Evolutionary conservation across 1,140 invertebrate genomes (phyloP), one percentile per base, ranked within the genome.

Genomic region (Araneus ventricosus): DNA sequence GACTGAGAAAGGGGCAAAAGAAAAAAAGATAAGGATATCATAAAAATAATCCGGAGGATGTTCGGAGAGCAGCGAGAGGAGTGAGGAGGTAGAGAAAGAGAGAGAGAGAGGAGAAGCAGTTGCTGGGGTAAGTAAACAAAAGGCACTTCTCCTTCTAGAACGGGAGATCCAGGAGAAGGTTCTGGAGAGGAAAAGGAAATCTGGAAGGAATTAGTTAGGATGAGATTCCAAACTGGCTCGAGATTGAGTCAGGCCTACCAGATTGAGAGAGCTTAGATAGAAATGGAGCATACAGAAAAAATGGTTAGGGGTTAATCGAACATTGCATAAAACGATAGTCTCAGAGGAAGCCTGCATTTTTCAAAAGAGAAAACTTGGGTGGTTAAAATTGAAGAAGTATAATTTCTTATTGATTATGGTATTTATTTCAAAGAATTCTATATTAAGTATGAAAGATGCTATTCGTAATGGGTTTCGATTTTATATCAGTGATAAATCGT

Each of bases 151-250:
- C 37, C 70, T 80, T 27, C 45, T 14, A 37, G 70, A 61, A 45
- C 45, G 75, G 39, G 57, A 79, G 52, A 59, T 30, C 34, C 59
- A 30, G 24, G 24, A 63, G 52, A 75, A 90, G 70, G 67, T 75
- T 75, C 70, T 75, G 34, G 70, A 75, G 67, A 34, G 41, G 61
- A 88, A 61, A 67, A 88, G 59, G 67, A 89, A 82, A 57, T 82
- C 75, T 63, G 34, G 88, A 90, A 90, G 89, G 89, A 90, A 90
- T 89, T 89, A 89, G 88, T 90, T 90, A 82, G 89, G 70, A 90
- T 90, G 79, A 90, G 89, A 90, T 82, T 90, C 89, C 89, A 90
- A 90, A 90, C 89, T 90, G 89, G 79, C 75, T 90, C 89, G 52
- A 90, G 89, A 90, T 90, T 90, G 89, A 90, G 89, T 84, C 89